Base-by-base conservation (phyloP, 2,888 invertebrate species). In the Branchellion lobata region DNA sequence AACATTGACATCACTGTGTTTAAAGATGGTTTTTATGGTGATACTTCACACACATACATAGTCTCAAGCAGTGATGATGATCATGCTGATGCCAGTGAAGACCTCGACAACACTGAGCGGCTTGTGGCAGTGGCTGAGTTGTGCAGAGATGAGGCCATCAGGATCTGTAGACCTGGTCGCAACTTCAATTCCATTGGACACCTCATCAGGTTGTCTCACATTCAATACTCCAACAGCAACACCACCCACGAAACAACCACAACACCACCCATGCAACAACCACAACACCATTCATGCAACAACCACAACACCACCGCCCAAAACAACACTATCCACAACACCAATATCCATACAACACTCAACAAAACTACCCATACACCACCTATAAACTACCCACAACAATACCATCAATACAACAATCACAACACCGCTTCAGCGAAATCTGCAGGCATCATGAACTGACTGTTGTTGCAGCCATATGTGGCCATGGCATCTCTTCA, bases 11-110 rank as follows among this genome's bases (percentile, higher is more conserved):
- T 79, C 33, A 82, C 84, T 8, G 83, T 83, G 47, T 99, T 94
- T 88, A 96, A 99, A 86, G 91, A 92, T 80, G 97, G 94, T n/a
- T 99, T 94, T 88, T 99, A 99, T 86, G 99, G 99, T 24, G 99
- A 99, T 89, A 90, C 98, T 75, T 99, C 99, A 86, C 98, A 98
- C 88, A 96, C 98, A 0, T 94, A 98, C 88, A 92, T 95, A 84
- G 94, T 98, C 79, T 98, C 96, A 0, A 21, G 18, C 27, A 93
- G 0, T 87, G 88, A 82, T 24, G 61, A 57, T 57, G 21, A 57
- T 57, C 5, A 24, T 24, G 21, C 3, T 18, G 61, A n/a, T 57
- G 24, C 5, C 21, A 5, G 21, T 5, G 24, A 57, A 24, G 24
- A 24, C 5, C 3, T 14, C 5, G 24, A 24, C 21, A 57, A n/a